Evolutionary conservation across 64 coral and sea anemone species (phyloP).

Genomic region (Orbicella faveolata): DNA sequence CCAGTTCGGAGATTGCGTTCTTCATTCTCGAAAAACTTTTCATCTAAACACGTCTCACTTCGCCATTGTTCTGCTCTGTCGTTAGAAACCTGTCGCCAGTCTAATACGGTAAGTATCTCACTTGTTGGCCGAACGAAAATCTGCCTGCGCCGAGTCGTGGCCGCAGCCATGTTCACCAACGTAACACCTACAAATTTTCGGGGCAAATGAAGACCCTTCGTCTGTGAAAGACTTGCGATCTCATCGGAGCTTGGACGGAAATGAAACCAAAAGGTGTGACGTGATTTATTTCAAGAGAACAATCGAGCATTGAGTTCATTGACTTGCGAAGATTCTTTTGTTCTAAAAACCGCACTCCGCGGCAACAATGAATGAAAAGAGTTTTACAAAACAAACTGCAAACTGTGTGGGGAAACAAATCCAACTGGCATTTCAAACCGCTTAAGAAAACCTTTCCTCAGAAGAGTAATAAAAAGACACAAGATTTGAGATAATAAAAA

Average conservation of each 20-base stretch:
- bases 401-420: background rate
- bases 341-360: background rate
- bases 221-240: background rate
- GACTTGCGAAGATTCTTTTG: conserved; percentile 12
- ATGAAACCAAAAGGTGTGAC: conserved; percentile 34
- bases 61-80: background rate
- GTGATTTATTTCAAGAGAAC: conserved; percentile 7
- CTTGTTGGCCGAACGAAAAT: conserved; percentile 30
- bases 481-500: background rate
- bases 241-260: background rate
- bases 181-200: background rate
- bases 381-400: background rate
- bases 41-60: conserved; percentile 36
- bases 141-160: background rate
- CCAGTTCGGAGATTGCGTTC: background rate
- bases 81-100: conserved; percentile 22
- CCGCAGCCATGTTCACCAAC: background rate
- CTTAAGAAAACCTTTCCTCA: background rate
- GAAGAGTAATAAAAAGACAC: background rate
- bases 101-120: conserved; percentile 19
- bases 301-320: conserved; percentile 14
- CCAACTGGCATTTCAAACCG: too few species aligned
- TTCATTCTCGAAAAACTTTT: background rate
- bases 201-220: background rate
- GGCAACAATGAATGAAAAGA: background rate